A percentile compares a stretch with the other conserved stretches of the same genome.
These are phyloP conservation scores for Folsomia manolachei DNA, from an alignment of 2,888 invertebrate species.

Conservation along the genomic window DNA sequence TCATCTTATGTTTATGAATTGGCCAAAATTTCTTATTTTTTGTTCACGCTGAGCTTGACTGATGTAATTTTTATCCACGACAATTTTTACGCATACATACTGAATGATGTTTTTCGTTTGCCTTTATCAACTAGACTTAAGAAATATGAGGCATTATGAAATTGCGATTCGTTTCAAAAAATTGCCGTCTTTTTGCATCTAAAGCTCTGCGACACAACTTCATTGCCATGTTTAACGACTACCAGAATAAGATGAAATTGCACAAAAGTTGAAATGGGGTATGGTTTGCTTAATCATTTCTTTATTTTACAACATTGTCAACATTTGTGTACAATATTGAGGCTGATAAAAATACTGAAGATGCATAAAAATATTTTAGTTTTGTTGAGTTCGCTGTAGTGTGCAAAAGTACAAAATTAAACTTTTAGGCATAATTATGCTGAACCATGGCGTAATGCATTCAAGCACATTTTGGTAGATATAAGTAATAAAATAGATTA, in stretches of 20 bases:
- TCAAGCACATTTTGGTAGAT: too few species aligned
- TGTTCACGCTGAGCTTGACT: background rate
- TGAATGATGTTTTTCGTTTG: background rate
- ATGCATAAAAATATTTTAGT: too few species aligned
- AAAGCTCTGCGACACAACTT: background rate
- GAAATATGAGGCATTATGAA: background rate
- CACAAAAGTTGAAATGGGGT: background rate
- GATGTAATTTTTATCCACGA: background rate
- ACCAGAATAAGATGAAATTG: background rate
- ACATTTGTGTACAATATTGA: background rate
- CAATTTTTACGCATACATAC: too few species aligned
- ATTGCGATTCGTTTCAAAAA: background rate
- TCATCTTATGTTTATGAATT: background rate
- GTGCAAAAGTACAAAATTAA: background rate
- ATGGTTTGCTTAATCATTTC: background rate
- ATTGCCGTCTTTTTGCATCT: background rate
- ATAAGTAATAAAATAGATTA: too few species aligned
- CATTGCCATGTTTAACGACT: background rate
- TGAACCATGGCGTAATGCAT: too few species aligned
- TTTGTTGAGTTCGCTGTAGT: background rate
- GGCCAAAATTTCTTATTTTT: background rate
- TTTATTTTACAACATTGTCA: background rate
- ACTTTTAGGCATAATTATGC: too few species aligned
- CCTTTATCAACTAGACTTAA: background rate
- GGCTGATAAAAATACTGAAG: background rate